These are phyloP conservation scores for Gallinago nigripennis DNA, from an alignment of 2,797 vertebrate species.

Conservation along the genomic window DNA sequence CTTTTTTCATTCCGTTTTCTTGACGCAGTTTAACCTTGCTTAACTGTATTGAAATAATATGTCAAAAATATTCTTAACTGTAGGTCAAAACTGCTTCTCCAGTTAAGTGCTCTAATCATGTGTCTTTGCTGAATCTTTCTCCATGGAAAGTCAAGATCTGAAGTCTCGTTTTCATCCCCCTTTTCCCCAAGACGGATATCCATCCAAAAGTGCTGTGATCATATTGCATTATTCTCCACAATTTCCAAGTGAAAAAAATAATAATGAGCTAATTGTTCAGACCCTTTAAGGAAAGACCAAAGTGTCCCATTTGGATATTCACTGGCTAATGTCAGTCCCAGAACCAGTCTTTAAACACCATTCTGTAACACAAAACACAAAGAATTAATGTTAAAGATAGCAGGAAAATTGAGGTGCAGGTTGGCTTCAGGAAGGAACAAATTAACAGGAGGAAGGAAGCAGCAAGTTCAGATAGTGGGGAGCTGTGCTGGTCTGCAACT, in stretches of 20 bases:
- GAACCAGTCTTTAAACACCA: background rate
- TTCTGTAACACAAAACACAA: background rate
- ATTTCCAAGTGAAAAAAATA: background rate
- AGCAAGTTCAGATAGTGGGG: conserved; percentile 24
- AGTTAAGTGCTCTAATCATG: background rate
- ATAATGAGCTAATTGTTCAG: background rate
- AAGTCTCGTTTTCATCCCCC: background rate
- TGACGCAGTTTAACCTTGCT: background rate
- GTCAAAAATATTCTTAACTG: conserved; percentile 10
- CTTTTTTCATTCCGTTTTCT: background rate
- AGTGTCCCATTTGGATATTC: background rate
- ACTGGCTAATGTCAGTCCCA: background rate
- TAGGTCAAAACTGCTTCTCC: background rate
- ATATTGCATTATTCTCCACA: background rate
- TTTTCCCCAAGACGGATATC: background rate
- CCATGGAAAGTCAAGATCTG: background rate
- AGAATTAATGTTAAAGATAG: background rate
- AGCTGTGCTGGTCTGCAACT: background rate
- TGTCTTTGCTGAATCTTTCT: background rate
- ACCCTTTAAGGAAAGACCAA: background rate
- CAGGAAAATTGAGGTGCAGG: conserved; percentile 1
- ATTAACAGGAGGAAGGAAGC: conserved; percentile 38
- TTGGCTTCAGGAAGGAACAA: conserved; percentile 36
- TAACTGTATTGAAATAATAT: conserved; percentile 14
- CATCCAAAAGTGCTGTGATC: background rate